Base-by-base conservation (phyloP, 2,888 invertebrate genomes). In the Trachelus troglodyta region DNA sequence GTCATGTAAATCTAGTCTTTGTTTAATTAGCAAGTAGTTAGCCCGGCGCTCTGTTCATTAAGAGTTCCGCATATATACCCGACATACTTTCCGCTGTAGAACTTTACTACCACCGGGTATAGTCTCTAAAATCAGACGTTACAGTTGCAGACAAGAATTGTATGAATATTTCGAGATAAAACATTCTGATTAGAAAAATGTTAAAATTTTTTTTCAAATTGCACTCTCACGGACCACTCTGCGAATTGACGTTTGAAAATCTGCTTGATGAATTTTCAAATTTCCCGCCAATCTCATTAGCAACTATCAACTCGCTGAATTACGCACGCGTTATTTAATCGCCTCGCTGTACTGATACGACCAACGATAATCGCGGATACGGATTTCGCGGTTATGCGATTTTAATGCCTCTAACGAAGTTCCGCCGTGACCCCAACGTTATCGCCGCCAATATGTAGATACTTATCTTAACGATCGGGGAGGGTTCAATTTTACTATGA, bases 21-120 rank as follows among this genome's bases (percentile, higher is more conserved):
- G 81, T 83, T 82, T 83, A 82, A 82, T 83, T 83, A 83, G 83
- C 76, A 80, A 83, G 81, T 82, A 82, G 79, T 79, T 73, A 73
- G n/a, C 75, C 80, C 79, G 76, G 76, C 80, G 81, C 77, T 40
- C 40, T 40, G 15, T 40, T 40, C 40, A 40, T 40, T 40, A 40
- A 40, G 40, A 40, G 40, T 40, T 40, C 40, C 40, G 40, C 40
- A 40, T 40, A 40, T 40, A 40, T 40, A 40, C 40, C 15, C 15
- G 40, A 15, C 40, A 15, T 15, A 40, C 40, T 40, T 40, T 15
- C 15, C 15, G 40, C 31, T 12, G 69, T 69, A 15, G 76, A 76
- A 71, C 71, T 71, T 71, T 40, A 11, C 35, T 71, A 23, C 40
- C 31, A 71, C 37, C 15, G 6, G 37, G 40, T 12, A 69, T 30